Base-by-base conservation (phyloP, 2,113 vertebrate genomes). In the Ciconia maguari region DNA sequence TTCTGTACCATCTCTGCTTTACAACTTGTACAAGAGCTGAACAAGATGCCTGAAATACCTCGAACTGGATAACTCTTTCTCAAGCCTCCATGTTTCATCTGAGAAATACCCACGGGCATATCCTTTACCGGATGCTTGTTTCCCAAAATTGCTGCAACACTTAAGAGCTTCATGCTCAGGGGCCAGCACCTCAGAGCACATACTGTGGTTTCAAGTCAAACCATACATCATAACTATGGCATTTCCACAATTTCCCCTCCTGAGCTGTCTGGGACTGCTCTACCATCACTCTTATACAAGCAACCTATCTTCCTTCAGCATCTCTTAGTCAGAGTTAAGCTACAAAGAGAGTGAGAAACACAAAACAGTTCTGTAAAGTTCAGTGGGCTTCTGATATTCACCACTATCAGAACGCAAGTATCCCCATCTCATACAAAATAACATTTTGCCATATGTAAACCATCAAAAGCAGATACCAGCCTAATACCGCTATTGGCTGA, bases 161-260 rank as follows among this genome's bases (percentile, higher is more conserved):
- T 80, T 57, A 2, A 46, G 57, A 82, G 61, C 62, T 74, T 79
- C 85, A 51, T 27, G 68, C 57, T 94, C n/a, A 42, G 83, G 51
- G 51, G 25, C 25, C 86, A 92, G 54, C 21, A 70, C 17, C 90
- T 83, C 58, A 66, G 76, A 89, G 46, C 80, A 92, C 75, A 90
- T 57, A 66, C 32, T 38, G 62, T 78, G 68, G 76, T 94, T 94
- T 95, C 68, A 96, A 75, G 81, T 87, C 83, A 96, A 94, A 75
- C 38, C 26, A 64, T 51, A 82, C 48, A 87, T 91, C 83, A 36
- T 58, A 95, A 89, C 87, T 72, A 75, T 57, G 77, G 87, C 65
- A 96, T 78, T 84, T 85, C 87, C 83, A 93, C 58, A 62, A 46
- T 91, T 91, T 83, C 46, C 76, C 60, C 55, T 92, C 72, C 86